Conservation (phyloP, 2,113 vertebrate genomes). For the Oostethus manadensis region DNA sequence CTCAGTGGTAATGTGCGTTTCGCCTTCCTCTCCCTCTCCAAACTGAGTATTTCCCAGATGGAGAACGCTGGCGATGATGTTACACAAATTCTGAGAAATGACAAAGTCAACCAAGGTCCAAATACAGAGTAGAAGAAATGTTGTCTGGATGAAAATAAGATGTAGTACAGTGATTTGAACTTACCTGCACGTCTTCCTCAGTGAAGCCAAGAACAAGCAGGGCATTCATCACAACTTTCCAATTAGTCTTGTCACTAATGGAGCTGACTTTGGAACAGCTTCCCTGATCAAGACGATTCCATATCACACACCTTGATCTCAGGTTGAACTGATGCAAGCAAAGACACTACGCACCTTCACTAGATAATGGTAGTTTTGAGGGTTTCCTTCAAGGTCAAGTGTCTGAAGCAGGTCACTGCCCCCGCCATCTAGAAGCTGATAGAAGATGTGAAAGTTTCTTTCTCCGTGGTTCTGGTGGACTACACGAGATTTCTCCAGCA, state of each 20-base stretch:
- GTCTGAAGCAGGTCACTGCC: conserved; percentile 79
- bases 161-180: conserved; percentile 10
- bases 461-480: conserved; percentile 95
- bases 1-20: conserved; percentile 84
- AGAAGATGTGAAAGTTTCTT: conserved; percentile 98
- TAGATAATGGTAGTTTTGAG: conserved; percentile 87
- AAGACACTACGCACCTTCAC: conserved; percentile 77
- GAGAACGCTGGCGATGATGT: conserved; percentile 85
- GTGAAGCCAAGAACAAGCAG: conserved; percentile 84
- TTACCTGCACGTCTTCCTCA: conserved; percentile 87
- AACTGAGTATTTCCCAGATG: conserved; percentile 94
- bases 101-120: conserved; percentile 1
- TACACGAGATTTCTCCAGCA: conserved; percentile 95
- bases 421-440: conserved; percentile 91
- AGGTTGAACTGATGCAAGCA: background rate
- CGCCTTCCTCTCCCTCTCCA: conserved; percentile 83
- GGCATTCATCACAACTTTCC: conserved; percentile 87
- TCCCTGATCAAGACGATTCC: conserved; percentile 70
- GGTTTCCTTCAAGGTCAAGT: conserved; percentile 83
- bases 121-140: background rate
- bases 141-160: background rate
- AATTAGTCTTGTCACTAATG: conserved; percentile 92
- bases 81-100: conserved; percentile 81
- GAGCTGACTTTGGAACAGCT: conserved; percentile 94
- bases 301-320: background rate